Percentiles rank a stretch among this genome's conserved stretches.
Evolutionary conservation across 2,888 invertebrate species (phyloP).

Genomic region (Biston betularia): DNA sequence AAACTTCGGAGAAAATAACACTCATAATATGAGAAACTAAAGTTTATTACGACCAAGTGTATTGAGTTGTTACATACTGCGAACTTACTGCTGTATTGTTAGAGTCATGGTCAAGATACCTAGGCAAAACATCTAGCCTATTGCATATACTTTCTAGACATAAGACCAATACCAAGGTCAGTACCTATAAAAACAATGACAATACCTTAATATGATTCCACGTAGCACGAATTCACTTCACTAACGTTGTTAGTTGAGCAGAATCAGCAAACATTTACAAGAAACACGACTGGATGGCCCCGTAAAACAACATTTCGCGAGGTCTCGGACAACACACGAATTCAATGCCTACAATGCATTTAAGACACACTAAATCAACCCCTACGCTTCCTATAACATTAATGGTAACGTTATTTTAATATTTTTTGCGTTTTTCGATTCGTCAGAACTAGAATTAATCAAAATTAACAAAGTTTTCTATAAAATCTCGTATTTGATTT

Average conservation of each 20-base stretch:
- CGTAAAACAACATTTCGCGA: constrained; percentile 58
- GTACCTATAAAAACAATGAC: constrained; percentile 8
- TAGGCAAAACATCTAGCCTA: constrained; percentile 8
- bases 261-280: constrained; percentile 55
- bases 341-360: constrained; percentile 24
- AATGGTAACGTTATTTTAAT: neutral
- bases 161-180: constrained; percentile 54
- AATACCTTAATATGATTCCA: constrained; percentile 48
- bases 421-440: neutral
- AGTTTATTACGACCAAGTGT: neutral
- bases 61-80: neutral
- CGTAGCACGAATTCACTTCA: constrained; percentile 27
- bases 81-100: neutral
- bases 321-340: constrained; percentile 45
- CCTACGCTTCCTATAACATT: neutral
- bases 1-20: too few relatives aligned
- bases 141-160: constrained; percentile 28
- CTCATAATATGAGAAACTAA: too few relatives aligned
- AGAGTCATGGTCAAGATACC: constrained; percentile 22
- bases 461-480: neutral
- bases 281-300: constrained; percentile 49
- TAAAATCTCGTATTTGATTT: neutral
- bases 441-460: constrained; percentile 4
- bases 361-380: constrained; percentile 21
- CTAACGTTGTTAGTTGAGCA: constrained; percentile 33